Base-by-base conservation (phyloP, 2,888 invertebrate species). In the Agriopis marginaria region DNA sequence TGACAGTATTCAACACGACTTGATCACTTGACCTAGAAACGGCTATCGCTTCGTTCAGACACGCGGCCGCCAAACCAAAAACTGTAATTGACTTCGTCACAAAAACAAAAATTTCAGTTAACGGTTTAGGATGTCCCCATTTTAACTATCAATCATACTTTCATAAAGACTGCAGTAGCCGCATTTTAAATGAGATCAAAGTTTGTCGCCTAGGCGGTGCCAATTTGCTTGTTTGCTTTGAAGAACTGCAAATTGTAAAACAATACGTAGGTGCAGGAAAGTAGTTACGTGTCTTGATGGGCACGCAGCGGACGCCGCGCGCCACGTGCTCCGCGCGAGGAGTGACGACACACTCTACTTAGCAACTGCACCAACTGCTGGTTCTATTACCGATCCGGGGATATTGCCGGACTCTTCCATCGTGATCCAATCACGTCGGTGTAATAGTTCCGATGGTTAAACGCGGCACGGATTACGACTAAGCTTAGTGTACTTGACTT, bases 371-470 rank as follows among this genome's bases (percentile, higher is more conserved):
- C 17, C 17, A 81, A 78, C 81, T 81, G 81, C 78, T 81, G 77
- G 81, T 61, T 69, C 62, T 45, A 65, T 59, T 82, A 80, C 71
- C 75, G 32, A 32, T 32, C 32, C 32, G 74, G 79, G 78, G 47
- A 44, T 79, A 80, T 85, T 86, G 85, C 83, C 85, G 83, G 88
- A 88, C 86, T 90, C 89, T 86, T 78, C 85, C 83, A 89, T 88
- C 89, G 88, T 89, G 90, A 91, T 90, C 85, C 86, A 90, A 91
- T 89, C 87, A 87, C 78, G 82, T 77, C 85, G 81, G 83, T 87
- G 87, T 88, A 88, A 89, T 86, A 83, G 83, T 50, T 84, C 81
- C 85, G 79, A 85, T 79, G 78, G 80, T 77, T 81, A 77, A 80
- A 84, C 89, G 89, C 91, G 76, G 90, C 86, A 86, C 90, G 86